These are phyloP conservation scores for Nesidiocoris tenuis DNA, from an alignment of 2,888 invertebrate species.

Conservation along the genomic window DNA sequence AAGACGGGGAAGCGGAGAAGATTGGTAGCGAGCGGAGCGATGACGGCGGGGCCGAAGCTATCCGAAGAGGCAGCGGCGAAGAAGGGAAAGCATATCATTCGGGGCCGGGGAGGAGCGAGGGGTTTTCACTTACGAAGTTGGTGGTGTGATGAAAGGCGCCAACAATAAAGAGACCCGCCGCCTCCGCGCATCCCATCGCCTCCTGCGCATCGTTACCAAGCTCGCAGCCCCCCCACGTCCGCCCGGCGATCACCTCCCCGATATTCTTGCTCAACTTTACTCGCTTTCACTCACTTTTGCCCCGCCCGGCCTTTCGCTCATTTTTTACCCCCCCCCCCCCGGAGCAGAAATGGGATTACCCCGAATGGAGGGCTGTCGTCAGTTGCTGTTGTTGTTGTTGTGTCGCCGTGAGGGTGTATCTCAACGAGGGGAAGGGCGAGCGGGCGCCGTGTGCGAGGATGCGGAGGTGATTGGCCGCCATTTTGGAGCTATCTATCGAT, in stretches of 20 bases:
- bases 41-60: neutral
- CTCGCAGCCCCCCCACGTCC: neutral
- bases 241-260: neutral
- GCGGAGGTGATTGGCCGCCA: conserved; percentile 31
- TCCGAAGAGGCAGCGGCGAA: conserved; percentile 10
- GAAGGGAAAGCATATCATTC: neutral
- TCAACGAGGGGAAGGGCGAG: conserved; percentile 1
- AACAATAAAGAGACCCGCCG: conserved; percentile 28
- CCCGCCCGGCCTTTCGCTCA: neutral
- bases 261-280: neutral
- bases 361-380: neutral
- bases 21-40: neutral
- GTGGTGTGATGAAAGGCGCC: conserved; percentile 31
- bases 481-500: conserved; percentile 39
- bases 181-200: neutral
- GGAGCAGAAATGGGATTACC: neutral
- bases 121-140: conserved; percentile 14
- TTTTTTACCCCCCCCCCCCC: neutral
- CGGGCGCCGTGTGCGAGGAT: conserved; percentile 1
- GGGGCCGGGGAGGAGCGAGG: neutral
- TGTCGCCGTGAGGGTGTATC: neutral
- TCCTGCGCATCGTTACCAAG: neutral
- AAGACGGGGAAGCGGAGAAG: neutral
- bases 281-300: neutral
- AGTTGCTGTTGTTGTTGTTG: neutral